phyloP scores from a whole-genome alignment of 2,797 vertebrate species.

The Phrynocephalus vlangalii region DNA sequence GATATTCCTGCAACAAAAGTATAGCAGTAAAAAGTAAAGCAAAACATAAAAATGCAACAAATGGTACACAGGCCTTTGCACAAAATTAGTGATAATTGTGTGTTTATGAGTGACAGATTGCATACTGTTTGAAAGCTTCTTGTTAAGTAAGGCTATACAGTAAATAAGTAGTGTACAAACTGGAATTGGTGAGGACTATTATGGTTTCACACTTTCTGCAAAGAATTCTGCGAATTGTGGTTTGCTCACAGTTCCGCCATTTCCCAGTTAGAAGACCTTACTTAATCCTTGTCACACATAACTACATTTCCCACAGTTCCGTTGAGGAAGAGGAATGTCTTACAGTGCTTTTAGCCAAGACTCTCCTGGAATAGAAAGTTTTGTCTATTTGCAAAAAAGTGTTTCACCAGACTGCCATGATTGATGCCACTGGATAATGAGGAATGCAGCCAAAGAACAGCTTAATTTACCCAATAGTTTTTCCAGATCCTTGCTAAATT shows the following conservation, averaged over 20 bases:
- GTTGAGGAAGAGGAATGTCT: neutral
- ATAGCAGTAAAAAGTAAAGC: neutral
- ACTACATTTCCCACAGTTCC: too few species aligned
- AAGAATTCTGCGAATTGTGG: neutral
- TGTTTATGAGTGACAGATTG: neutral
- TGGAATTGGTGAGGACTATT: neutral
- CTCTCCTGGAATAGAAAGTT: neutral
- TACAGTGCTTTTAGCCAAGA: neutral
- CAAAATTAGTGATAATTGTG: neutral
- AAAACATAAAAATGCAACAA: neutral
- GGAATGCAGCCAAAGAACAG: neutral
- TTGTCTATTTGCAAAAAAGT: neutral
- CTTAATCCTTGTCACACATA: neutral
- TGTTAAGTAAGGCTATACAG: neutral
- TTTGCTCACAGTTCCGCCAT: neutral
- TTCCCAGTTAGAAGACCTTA: neutral
- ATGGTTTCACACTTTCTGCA: neutral
- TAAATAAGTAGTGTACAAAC: neutral
- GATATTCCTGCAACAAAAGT: neutral
- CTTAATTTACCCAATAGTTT: constrained; percentile 15
- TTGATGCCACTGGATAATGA: neutral
- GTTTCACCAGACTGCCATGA: neutral
- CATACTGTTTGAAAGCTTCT: neutral
- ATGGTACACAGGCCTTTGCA: neutral
- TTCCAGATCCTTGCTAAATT: constrained; percentile 3